Evolutionary conservation across 1,140 invertebrate genomes (phyloP), one percentile per base, ranked within the genome.

Genomic region (Pseudachorutes palmiensis): DNA sequence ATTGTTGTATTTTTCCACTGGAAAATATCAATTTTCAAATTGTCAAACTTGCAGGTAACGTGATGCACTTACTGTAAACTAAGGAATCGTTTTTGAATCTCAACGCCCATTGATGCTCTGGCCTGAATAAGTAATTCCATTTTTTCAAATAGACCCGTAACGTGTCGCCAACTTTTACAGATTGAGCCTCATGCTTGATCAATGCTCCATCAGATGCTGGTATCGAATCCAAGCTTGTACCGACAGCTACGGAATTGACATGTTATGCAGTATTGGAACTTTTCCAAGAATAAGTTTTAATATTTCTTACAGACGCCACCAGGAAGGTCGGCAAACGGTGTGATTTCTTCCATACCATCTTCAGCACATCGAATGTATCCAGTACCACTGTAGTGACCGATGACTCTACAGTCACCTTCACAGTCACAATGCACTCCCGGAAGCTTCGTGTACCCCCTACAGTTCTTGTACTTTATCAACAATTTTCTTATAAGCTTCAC

Each of bases 331-430:
- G 64, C 33, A 19, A 16, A 65, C n/a, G 36, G 49, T 32, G 30
- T 24, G 16, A 33, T 9, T 65, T 70, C 62, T 57, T 70, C 65
- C 1, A 70, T 62, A 9, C 69, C 69, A 24, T 70, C 69, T 0
- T 65, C 69, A 31, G 65, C 31, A 19, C 69, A 70, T 5, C 65
- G 49, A 24, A 70, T 65, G 1, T 67, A 49, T 28, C 69, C 69
- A 14, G 55, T 41, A 16, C 62, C 69, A 19, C 62, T 33, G 32
- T 66, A 51, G 62, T 67, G 55, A 14, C 33, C 59, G 1, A 70
- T 67, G 33, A 65, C 66, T 16, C 60, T 24, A 55, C 69, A 70
- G 24, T 63, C 48, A 9, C n/a, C 45, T 5, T 59, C 62, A 14
- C 65, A 33, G 16, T 67, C 29, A 26, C 69, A 70, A 62, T 64